phyloP scores from a whole-genome alignment of 1,140 invertebrate genomes.

The Octopus sinensis region DNA sequence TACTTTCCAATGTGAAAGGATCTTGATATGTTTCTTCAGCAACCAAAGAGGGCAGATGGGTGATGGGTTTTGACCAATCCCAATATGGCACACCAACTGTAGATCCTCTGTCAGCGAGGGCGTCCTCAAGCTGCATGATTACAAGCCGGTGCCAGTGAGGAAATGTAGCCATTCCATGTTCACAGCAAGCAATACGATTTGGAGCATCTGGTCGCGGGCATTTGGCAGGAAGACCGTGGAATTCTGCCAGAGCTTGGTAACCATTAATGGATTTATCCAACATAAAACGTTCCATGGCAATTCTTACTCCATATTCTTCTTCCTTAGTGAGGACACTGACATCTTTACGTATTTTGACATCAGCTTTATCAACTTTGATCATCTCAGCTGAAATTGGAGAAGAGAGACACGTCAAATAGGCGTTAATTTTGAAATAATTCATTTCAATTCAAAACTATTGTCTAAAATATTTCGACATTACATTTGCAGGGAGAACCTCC shows the following conservation, averaged over 20 bases:
- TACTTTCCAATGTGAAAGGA: not conserved
- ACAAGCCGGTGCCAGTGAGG: slow-evolving; percentile 31
- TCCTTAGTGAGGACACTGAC: slow-evolving; percentile 13
- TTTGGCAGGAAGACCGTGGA: slow-evolving; percentile 26
- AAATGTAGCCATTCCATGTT: slow-evolving; percentile 30
- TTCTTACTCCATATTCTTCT: slow-evolving; percentile 13
- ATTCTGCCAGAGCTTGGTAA: slow-evolving; percentile 30
- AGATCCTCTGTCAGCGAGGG: not conserved
- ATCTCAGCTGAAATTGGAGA: not conserved
- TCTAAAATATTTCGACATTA: not conserved
- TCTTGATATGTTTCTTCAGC: slow-evolving; percentile 8
- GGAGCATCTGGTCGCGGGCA: slow-evolving; percentile 9
- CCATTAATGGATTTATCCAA: slow-evolving; percentile 26
- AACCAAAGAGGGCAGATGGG: slow-evolving; percentile 21
- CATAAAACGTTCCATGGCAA: slow-evolving; percentile 10
- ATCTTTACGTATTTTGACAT: slow-evolving; percentile 13
- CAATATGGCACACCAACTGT: slow-evolving; percentile 13
- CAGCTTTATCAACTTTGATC: not conserved
- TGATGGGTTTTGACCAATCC: slow-evolving; percentile 21
- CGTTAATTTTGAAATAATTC: not conserved
- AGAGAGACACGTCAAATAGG: not conserved
- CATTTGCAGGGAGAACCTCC: too few relatives aligned
- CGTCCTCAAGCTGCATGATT: slow-evolving; percentile 19
- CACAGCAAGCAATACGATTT: slow-evolving; percentile 24
- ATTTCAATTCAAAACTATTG: not conserved